Percentiles rank a stretch among this genome's conserved stretches.
These are phyloP conservation scores for Stomatorhinus walkeri DNA, from an alignment of 2,797 vertebrate genomes.

Conservation along the genomic window DNA sequence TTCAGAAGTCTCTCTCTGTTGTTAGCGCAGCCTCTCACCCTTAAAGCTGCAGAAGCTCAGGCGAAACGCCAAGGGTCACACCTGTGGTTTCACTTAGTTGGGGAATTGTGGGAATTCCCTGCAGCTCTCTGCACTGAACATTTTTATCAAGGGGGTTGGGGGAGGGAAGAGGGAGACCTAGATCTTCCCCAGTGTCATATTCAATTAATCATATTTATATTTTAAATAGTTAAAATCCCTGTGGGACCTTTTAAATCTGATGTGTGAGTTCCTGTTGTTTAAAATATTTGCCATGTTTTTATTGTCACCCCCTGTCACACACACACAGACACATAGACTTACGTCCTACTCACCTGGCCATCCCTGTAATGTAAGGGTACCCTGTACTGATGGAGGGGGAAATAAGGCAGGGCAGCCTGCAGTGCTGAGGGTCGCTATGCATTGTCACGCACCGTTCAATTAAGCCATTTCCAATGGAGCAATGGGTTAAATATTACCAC, in stretches of 20 bases:
- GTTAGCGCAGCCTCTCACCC: not conserved
- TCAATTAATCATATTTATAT: slow-evolving; percentile 1
- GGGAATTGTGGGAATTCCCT: not conserved
- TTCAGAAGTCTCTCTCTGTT: not conserved
- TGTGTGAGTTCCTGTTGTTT: not conserved
- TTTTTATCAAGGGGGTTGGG: not conserved
- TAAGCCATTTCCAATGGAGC: not conserved
- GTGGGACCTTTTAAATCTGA: not conserved
- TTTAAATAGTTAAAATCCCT: not conserved
- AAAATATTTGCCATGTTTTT: not conserved
- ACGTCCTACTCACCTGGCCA: not conserved
- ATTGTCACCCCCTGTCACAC: not conserved
- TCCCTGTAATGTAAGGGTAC: not conserved
- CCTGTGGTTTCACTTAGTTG: not conserved
- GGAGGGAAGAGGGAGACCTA: not conserved
- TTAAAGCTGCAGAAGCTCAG: not conserved
- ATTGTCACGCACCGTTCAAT: not conserved
- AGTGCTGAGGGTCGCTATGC: not conserved
- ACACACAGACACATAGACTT: not conserved
- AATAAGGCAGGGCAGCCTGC: not conserved
- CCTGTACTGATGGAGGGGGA: not conserved
- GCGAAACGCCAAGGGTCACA: not conserved
- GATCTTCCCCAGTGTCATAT: not conserved
- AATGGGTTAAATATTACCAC: not conserved
- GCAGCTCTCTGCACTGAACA: not conserved